Evolutionary conservation across 2,113 vertebrate species (phyloP).

Genomic region (Stercorarius parasiticus): DNA sequence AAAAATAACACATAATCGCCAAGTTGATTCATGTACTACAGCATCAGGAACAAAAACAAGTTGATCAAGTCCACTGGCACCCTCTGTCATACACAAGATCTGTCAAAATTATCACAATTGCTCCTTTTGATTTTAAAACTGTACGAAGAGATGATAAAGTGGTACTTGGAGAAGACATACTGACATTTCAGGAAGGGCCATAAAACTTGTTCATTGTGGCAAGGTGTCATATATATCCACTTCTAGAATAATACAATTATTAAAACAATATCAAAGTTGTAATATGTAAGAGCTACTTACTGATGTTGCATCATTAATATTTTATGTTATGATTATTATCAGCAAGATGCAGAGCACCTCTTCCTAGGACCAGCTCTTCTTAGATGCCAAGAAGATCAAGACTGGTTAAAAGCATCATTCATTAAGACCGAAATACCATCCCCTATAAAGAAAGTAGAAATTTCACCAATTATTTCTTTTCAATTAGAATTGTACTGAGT

Average conservation of each 20-base stretch:
- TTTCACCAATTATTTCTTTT: not conserved
- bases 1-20: not conserved
- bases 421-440: not conserved
- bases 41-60: not conserved
- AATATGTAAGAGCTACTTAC: not conserved
- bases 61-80: not conserved
- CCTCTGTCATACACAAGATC: not conserved
- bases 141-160: too few relatives aligned
- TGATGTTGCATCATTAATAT: not conserved
- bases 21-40: not conserved
- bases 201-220: not conserved
- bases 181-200: not conserved
- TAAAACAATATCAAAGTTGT: not conserved
- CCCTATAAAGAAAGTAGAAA: not conserved
- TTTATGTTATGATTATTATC: not conserved
- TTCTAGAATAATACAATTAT: not conserved
- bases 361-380: not conserved
- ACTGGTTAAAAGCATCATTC: not conserved
- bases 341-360: not conserved
- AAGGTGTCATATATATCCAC: not conserved
- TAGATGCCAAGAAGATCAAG: not conserved
- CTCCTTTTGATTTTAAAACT: not conserved
- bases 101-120: not conserved
- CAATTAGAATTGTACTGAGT: not conserved
- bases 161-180: not conserved